Conservation (phyloP, 2,797 vertebrate species). For the Leptoclinus maculatus region DNA sequence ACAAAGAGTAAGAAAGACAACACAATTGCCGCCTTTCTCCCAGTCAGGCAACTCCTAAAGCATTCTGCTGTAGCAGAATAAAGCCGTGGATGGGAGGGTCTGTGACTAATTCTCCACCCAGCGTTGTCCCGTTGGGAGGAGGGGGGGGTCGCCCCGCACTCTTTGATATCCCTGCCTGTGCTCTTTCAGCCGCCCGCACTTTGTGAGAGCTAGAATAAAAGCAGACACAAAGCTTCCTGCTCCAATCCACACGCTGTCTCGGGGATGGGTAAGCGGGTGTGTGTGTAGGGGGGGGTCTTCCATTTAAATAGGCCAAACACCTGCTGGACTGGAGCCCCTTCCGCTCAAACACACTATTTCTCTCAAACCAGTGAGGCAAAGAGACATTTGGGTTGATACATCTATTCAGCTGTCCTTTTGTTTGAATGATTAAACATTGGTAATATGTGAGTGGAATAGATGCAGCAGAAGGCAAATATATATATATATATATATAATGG, state of each 20-base stretch:
- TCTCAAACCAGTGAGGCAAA: conserved; percentile 79
- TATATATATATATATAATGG: conserved; percentile 15
- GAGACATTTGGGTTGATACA: conserved; percentile 78
- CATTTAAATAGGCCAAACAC: conserved; percentile 89
- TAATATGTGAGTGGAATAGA: conserved; percentile 50
- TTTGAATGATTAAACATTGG: conserved; percentile 68
- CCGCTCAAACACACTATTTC: conserved; percentile 80
- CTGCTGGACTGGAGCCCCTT: conserved; percentile 86
- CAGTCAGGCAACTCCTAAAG: conserved; percentile 73
- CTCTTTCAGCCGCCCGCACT: conserved; percentile 85
- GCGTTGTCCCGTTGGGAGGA: conserved; percentile 80
- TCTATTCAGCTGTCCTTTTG: conserved; percentile 79
- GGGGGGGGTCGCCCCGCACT: conserved; percentile 78
- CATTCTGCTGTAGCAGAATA: conserved; percentile 81
- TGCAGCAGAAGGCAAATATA: conserved; percentile 39
- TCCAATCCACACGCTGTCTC: conserved; percentile 87
- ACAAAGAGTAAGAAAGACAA: conserved; percentile 66
- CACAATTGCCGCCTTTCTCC: conserved; percentile 78
- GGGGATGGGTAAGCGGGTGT: conserved; percentile 72
- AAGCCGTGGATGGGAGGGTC: conserved; percentile 86
- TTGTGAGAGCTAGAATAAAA: conserved; percentile 86
- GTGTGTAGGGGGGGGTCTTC: conserved; percentile 63
- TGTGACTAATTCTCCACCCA: conserved; percentile 86
- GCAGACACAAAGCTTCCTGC: conserved; percentile 91
- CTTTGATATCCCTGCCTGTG: conserved; percentile 88